These are phyloP conservation scores for Thera obeliscata DNA, from an alignment of 2,888 invertebrate species.

Conservation along the genomic window DNA sequence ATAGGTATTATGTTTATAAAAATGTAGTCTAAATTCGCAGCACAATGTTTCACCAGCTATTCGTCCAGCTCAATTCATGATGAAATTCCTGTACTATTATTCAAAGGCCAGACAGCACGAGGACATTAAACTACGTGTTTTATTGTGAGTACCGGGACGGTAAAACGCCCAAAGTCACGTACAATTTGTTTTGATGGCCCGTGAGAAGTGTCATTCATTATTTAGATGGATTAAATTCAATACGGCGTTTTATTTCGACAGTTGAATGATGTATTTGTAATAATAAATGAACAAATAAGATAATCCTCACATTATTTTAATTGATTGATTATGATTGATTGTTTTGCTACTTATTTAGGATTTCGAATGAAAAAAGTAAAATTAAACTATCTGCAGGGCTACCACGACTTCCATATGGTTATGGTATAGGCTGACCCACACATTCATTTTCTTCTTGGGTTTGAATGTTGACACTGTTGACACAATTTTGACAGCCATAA, in stretches of 20 bases:
- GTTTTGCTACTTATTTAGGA: no score
- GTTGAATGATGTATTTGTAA: background rate
- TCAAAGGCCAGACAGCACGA: slow-evolving; percentile 21
- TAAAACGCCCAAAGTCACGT: slow-evolving; percentile 41
- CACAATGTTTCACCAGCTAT: background rate
- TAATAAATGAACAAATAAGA: no score
- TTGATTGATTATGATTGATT: no score
- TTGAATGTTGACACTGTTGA: no score
- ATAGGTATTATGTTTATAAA: no score
- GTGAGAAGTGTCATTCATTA: slow-evolving; percentile 37
- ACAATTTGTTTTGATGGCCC: slow-evolving; percentile 49
- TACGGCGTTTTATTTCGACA: background rate
- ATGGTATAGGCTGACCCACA: no score
- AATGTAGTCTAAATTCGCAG: background rate
- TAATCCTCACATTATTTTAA: no score
- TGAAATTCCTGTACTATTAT: slow-evolving; percentile 24
- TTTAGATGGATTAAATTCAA: slow-evolving; percentile 25
- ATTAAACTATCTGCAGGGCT: no score
- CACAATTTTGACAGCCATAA: no score
- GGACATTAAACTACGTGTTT: slow-evolving; percentile 39
- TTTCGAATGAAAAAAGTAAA: no score
- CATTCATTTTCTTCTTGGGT: no score
- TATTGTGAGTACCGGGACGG: slow-evolving; percentile 42
- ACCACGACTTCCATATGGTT: no score
- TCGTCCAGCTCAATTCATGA: slow-evolving; percentile 11